Percentiles rank a stretch among this genome's conserved stretches.
These are phyloP conservation scores for Origma solitaria DNA, from an alignment of 2,113 vertebrate species.

Conservation along the genomic window DNA sequence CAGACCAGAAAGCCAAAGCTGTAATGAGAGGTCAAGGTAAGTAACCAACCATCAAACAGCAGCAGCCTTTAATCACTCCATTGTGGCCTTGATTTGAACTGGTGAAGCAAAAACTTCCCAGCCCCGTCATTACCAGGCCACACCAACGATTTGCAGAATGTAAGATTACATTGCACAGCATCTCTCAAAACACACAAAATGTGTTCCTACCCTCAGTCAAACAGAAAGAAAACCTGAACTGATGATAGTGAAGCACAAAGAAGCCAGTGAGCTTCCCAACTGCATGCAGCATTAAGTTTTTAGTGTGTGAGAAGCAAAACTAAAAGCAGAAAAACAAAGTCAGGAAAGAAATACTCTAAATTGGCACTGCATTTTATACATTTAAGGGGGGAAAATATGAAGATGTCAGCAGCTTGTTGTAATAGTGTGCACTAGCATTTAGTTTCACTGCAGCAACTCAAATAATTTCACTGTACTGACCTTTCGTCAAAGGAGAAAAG, in stretches of 20 bases:
- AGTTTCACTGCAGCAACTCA: not conserved
- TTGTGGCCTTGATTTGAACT: not conserved
- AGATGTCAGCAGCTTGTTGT: not conserved
- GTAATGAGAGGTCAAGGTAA: constrained; percentile 18
- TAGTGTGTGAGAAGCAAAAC: not conserved
- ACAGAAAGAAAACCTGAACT: not conserved
- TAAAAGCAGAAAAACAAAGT: not conserved
- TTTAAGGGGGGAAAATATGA: not conserved
- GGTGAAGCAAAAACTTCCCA: not conserved
- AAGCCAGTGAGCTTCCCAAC: not conserved
- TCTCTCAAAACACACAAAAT: not conserved
- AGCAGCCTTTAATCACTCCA: constrained; percentile 30
- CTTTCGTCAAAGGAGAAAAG: not conserved
- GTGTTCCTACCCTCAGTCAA: not conserved
- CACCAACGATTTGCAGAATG: not conserved
- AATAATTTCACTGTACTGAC: not conserved
- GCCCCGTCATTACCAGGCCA: not conserved
- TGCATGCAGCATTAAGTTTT: not conserved
- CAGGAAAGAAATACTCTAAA: not conserved
- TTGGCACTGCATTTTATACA: not conserved
- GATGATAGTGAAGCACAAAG: not conserved
- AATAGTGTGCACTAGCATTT: not conserved
- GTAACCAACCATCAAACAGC: not conserved
- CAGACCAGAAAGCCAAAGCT: not conserved
- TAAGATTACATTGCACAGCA: not conserved